Evolutionary conservation across 2,113 vertebrate genomes (phyloP).

Genomic region (Lepus americanus): DNA sequence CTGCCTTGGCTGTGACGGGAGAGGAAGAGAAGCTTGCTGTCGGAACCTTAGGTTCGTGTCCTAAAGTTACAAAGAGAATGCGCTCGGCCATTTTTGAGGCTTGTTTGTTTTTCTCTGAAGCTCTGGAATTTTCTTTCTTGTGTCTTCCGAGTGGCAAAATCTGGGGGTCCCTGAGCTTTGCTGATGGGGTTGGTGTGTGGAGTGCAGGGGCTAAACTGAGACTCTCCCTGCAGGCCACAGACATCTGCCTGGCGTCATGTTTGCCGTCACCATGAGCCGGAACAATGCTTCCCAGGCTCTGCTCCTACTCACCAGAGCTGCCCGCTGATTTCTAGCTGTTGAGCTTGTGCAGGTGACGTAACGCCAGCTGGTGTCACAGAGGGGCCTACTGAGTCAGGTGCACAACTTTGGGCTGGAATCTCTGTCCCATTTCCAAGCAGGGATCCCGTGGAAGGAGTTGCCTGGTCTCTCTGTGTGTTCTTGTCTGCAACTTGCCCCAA

Average conservation of each 20-base stretch:
- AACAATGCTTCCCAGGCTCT: not conserved
- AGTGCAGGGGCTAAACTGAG: not conserved
- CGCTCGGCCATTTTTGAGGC: not conserved
- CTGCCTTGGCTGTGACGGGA: not conserved
- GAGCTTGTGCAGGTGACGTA: constrained; percentile 9
- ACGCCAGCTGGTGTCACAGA: not conserved
- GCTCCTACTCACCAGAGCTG: not conserved
- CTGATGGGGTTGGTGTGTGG: not conserved
- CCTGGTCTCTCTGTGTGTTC: not conserved
- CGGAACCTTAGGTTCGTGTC: not conserved
- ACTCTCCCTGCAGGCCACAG: not conserved
- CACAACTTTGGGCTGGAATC: not conserved
- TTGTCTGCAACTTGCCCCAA: not conserved
- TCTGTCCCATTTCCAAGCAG: not conserved
- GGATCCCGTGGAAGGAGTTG: not conserved
- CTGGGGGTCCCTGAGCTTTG: not conserved
- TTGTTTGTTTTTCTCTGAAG: not conserved
- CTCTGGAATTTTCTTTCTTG: constrained; percentile 7
- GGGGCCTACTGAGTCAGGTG: not conserved
- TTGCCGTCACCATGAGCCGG: not conserved
- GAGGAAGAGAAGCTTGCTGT: not conserved
- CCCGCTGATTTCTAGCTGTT: constrained; percentile 30
- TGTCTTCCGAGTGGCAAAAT: not conserved
- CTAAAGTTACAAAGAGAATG: not conserved
- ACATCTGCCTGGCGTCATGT: not conserved